Evolutionary conservation across 2,113 vertebrate genomes (phyloP).

Genomic region (Chaenogobius annularis): DNA sequence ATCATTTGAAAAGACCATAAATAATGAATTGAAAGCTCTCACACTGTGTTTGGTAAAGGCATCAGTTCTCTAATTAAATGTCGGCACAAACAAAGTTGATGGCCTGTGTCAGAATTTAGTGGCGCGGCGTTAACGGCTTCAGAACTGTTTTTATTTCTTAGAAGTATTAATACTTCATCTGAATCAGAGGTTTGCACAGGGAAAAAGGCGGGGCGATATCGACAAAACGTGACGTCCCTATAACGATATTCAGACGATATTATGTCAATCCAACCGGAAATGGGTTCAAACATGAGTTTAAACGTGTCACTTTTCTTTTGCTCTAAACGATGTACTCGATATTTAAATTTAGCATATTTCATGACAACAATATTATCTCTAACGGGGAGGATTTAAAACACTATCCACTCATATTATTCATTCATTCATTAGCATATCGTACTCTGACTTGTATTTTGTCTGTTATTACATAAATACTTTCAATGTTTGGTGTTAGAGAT

Average conservation of each 20-base stretch:
- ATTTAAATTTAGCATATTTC: too few relatives aligned
- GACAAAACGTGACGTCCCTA: too few relatives aligned
- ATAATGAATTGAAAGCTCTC: constrained; percentile 4
- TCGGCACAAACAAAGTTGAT: not conserved
- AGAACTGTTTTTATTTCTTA: not conserved
- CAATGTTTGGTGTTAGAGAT: too few relatives aligned
- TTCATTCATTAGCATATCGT: not conserved
- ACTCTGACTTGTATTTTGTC: too few relatives aligned
- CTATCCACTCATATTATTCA: not conserved
- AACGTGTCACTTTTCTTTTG: too few relatives aligned
- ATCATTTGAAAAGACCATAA: not conserved
- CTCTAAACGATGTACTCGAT: too few relatives aligned
- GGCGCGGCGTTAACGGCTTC: not conserved
- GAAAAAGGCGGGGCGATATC: too few relatives aligned
- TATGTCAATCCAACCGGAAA: too few relatives aligned
- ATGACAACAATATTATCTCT: too few relatives aligned
- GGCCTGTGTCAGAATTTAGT: not conserved
- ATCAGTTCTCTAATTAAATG: not conserved
- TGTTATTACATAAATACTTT: too few relatives aligned
- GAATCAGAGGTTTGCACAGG: not conserved
- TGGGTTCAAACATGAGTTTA: too few relatives aligned
- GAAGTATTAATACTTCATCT: not conserved
- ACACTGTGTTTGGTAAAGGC: not conserved
- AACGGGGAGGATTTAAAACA: not conserved
- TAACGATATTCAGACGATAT: too few relatives aligned